These are phyloP conservation scores for Acanthosepion pharaonis DNA, from an alignment of 2,888 invertebrate species.

Conservation along the genomic window DNA sequence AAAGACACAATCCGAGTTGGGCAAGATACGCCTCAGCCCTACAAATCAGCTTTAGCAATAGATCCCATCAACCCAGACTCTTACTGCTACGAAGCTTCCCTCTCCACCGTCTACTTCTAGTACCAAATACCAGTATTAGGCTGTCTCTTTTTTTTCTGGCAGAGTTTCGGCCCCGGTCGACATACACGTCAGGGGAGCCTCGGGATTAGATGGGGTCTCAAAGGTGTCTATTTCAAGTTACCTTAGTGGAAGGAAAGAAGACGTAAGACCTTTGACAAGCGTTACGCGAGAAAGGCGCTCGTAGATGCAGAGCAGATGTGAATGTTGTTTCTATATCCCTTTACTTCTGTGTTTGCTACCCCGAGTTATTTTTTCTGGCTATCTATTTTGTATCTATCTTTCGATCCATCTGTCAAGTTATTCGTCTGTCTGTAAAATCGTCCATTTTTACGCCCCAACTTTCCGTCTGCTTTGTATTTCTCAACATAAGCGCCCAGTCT, in stretches of 20 bases:
- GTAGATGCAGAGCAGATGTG: conserved; percentile 3
- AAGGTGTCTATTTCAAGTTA: conserved; percentile 15
- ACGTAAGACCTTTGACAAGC: conserved; percentile 21
- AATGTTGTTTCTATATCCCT: not conserved
- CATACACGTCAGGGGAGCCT: conserved; percentile 2
- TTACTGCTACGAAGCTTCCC: not conserved
- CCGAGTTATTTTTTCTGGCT: not conserved
- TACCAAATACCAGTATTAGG: not conserved
- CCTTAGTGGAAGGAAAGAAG: not conserved
- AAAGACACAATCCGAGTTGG: not conserved
- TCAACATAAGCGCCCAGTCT: not conserved
- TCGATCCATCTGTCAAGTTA: not conserved
- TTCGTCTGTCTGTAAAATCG: not conserved
- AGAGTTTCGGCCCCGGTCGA: conserved; percentile 17
- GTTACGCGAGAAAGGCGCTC: not conserved
- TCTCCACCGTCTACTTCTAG: not conserved
- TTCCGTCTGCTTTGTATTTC: not conserved
- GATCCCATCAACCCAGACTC: not conserved
- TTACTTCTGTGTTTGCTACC: not conserved
- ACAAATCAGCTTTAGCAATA: not conserved
- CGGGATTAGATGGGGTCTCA: conserved; percentile 16
- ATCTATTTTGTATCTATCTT: not conserved
- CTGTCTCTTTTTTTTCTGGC: not conserved
- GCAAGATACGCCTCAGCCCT: not conserved
- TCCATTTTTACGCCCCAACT: not conserved